Base-by-base conservation (phyloP, 2,113 vertebrate genomes). In the Haemorhous mexicanus region DNA sequence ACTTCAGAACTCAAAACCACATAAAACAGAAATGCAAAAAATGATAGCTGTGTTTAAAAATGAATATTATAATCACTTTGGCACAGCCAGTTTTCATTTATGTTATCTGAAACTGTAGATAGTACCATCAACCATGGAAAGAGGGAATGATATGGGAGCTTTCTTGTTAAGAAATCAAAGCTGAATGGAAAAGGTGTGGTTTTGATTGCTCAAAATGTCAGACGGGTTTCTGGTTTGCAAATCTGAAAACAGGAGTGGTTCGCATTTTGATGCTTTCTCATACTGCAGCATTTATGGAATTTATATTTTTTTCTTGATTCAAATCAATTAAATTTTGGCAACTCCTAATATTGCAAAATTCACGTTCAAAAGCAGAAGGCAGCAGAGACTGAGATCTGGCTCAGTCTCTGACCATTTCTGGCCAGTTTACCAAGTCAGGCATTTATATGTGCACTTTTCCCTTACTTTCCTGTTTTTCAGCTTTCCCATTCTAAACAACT, bases 151-250 rank as follows among this genome's bases (percentile, higher is more conserved):
- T 41, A 35, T 7, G 55, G 53, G 30, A 83, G 8, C 7, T 84
- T 91, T 91, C 62, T 68, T 44, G 28, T 58, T 66, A 86, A 70
- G 84, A 95, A 93, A 94, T 67, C 59, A 86, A 82, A 88, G 52
- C 39, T 41, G 20, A 81, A 80, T 61, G 41, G 63, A 58, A 74
- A 66, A 90, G 39, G 90, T 88, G 91, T 80, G 90, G 64, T 44
- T 88, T 63, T 80, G 50, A 63, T 87, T 90, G 75, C 4, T 2
- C 44, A 88, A 90, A 92, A 88, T 37, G 9, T 37, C 75, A 77
- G 43, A 22, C 8, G 41, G 63, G 61, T 94, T 90, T 91, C 85
- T 92, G 59, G 46, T 78, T 93, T 92, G 79, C 73, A 88, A 92
- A 78, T 64, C 53, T 86, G 61, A 80, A 86, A 90, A 67, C 7